A percentile compares a stretch with the other conserved stretches of the same genome.
phyloP scores from a whole-genome alignment of 1,140 invertebrate genomes.

The Metaphire vulgaris region DNA sequence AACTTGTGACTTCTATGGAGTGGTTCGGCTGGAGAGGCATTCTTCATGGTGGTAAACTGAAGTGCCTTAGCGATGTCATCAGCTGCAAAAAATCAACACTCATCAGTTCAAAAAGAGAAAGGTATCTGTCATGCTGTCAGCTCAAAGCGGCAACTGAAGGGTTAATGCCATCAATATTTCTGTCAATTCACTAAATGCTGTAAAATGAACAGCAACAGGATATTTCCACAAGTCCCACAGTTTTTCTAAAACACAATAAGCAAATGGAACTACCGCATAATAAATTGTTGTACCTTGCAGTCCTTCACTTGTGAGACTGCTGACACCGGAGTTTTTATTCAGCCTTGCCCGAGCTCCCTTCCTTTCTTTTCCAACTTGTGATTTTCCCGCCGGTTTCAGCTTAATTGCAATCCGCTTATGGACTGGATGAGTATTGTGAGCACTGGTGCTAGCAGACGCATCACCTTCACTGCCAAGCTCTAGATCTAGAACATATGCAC shows the following conservation, averaged over 20 bases:
- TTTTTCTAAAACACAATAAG: too few relatives aligned
- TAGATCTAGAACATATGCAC: background rate
- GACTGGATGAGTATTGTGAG: background rate
- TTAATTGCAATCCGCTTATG: background rate
- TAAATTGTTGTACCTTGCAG: conserved; percentile 15
- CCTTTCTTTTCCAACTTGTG: background rate
- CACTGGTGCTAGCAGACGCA: background rate
- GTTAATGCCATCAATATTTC: too few relatives aligned
- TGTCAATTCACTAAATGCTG: too few relatives aligned
- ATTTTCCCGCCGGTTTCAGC: conserved; percentile 6
- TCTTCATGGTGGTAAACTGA: conserved; percentile 21
- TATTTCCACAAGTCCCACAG: too few relatives aligned
- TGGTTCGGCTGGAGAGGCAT: conserved; percentile 39
- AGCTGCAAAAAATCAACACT: conserved; percentile 20
- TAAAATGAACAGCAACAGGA: too few relatives aligned
- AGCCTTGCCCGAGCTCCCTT: background rate
- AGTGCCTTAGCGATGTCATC: conserved; percentile 17
- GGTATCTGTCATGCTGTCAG: too few relatives aligned
- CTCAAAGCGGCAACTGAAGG: too few relatives aligned
- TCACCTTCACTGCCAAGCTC: background rate
- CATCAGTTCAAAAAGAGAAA: conserved; percentile 28
- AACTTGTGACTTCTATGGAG: conserved; percentile 63
- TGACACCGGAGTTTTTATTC: background rate
- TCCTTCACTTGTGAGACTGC: background rate
- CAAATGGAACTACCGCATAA: too few relatives aligned